Base-by-base conservation (phyloP, 1,140 invertebrate genomes). In the Drosophila parabipectinata region DNA sequence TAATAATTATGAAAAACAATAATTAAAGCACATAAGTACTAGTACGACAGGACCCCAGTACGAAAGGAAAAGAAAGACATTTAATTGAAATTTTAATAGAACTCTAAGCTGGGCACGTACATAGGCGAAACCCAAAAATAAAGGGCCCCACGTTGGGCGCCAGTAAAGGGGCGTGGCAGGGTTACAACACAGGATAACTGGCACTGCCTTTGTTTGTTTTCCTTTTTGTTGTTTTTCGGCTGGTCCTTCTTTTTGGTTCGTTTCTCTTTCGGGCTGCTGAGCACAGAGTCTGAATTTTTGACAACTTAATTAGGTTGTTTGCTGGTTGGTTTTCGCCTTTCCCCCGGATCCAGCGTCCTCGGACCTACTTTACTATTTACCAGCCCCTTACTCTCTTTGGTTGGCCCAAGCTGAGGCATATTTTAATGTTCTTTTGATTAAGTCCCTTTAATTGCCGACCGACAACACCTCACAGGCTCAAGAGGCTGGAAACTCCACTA, bases 11-110 rank as follows among this genome's bases (percentile, higher is more conserved):
- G 41, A 78, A 71, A 78, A 72, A 64, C 78, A 77, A 76, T 76
- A 73, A 75, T 67, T 76, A 73, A 75, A 41, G 62, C 72, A 76
- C 57, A 76, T 69, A 76, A 72, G 66, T 39, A 60, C 54, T 53
- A 60, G 45, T 32, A 60, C 45, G 28, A 9, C 0, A 45, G n/a
- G 30, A 30, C 18, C 50, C 39, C 18, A 18, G 18, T 1, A 18
- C 18, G 28, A 54, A 30, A 10, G 58, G n/a, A 58, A 50, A 60
- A 18, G 34, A 54, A 60, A 82, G 75, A 76, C 55, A 72, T 83
- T 67, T 82, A 82, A 82, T 82, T 82, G 79, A 82, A 82, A 82
- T 82, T 82, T 75, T 82, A 78, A 82, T 82, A 82, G 79, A 82
- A 82, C 79, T 74, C 59, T 78, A 78, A 82, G 79, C 60, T 24